These are phyloP conservation scores for Lucinisca nassula DNA, from an alignment of 2,888 invertebrate species.

Conservation along the genomic window DNA sequence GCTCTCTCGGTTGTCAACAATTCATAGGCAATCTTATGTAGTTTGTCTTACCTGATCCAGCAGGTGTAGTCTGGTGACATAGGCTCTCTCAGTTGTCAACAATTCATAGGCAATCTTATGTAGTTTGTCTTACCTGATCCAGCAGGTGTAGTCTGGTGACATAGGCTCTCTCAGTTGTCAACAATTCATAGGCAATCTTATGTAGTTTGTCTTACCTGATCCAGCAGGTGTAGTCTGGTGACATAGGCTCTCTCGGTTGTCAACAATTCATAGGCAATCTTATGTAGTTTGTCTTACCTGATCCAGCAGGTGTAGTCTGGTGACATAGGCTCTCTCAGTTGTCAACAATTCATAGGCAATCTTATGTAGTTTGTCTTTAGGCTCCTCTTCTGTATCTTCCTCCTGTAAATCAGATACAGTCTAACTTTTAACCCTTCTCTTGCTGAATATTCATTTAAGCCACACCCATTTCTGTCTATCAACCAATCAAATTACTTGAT, in stretches of 20 bases:
- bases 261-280: slow-evolving; percentile 90
- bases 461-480: too few species aligned
- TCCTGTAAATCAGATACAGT: slow-evolving; percentile 43
- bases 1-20: slow-evolving; percentile 90
- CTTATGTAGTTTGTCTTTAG: slow-evolving; percentile 83
- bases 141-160: too few species aligned
- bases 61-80: slow-evolving; percentile 90
- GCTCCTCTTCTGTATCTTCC: slow-evolving; percentile 64
- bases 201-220: too few species aligned
- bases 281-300: slow-evolving; percentile 89
- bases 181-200: too few species aligned
- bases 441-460: too few species aligned
- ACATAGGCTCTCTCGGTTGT: slow-evolving; percentile 91
- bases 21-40: slow-evolving; percentile 90
- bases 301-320: slow-evolving; percentile 90
- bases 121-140: slow-evolving; percentile 77
- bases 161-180: too few species aligned
- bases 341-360: slow-evolving; percentile 90
- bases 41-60: slow-evolving; percentile 90
- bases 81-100: slow-evolving; percentile 90
- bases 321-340: slow-evolving; percentile 91
- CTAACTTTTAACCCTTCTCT: too few species aligned
- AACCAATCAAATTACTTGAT: too few species aligned
- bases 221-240: slow-evolving; percentile 90
- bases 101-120: slow-evolving; percentile 90